Conservation (phyloP, 2,797 vertebrate genomes). For the Hydrolagus colliei region DNA sequence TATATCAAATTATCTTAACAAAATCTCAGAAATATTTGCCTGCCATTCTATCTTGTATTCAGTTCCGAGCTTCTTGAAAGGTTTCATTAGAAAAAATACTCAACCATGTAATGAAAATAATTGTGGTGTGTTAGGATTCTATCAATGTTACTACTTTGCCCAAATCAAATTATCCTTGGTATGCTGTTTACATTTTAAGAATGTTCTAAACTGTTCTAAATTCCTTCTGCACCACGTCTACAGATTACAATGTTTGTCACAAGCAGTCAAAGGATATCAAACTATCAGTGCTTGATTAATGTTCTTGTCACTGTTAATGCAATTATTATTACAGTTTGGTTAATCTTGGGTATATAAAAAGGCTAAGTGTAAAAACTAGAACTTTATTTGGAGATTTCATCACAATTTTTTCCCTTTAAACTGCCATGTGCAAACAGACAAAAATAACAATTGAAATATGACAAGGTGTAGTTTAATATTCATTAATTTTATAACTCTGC, state of each 20-base stretch:
- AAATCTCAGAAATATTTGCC: neutral
- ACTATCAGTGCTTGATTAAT: constrained; percentile 9
- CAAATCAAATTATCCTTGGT: constrained; percentile 22
- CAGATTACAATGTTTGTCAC: neutral
- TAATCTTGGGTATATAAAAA: neutral
- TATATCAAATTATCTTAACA: neutral
- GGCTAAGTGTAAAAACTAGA: neutral
- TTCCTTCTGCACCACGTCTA: neutral
- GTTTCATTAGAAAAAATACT: constrained; percentile 26
- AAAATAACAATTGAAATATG: too few species aligned
- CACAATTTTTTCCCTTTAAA: neutral
- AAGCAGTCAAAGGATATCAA: constrained; percentile 14
- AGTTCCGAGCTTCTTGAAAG: neutral
- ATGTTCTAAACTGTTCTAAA: constrained; percentile 10
- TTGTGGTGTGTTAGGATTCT: neutral
- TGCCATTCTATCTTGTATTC: neutral
- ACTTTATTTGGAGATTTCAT: neutral
- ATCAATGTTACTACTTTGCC: neutral
- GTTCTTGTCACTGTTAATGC: neutral
- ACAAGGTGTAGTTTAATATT: too few species aligned
- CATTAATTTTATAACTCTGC: too few species aligned
- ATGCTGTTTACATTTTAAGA: constrained; percentile 20
- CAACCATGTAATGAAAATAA: constrained; percentile 30
- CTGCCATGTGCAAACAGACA: too few species aligned
- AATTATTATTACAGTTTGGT: neutral